Evolutionary conservation across 2,797 vertebrate genomes (phyloP), one percentile per base, ranked within the genome.

Genomic region (Peromyscus eremicus): DNA sequence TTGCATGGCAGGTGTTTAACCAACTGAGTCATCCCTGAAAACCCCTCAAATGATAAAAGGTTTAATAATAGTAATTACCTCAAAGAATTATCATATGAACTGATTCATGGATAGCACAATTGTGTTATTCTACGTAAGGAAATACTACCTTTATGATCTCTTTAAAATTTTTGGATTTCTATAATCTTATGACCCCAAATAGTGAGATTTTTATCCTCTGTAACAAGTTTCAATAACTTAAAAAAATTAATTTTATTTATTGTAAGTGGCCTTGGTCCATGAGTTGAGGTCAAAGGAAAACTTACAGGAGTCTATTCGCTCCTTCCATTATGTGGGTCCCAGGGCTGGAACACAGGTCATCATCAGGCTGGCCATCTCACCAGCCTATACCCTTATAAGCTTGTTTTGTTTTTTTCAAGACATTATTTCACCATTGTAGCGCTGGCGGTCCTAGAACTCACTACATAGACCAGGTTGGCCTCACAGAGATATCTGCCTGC

Each of bases 191-290:
- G 91, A 97, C 92, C 91, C 79, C 34, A 95, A 73, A 80, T 19
- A 75, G 52, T 92, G 60, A n/a, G 92, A 95, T 76, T 29, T 92
- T 73, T 85, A 40, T 92, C 91, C 95, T 97, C 75, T 97, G 57
- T 97, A 93, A 93, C 29, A 92, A 82, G 64, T 94, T 91, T 93
- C 89, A 97, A 93, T 97, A 88, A 91, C 21, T n/a, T 70, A n/a
- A 70, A 70, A n/a, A 66, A 66, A 6, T 32, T 3, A 70, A 85
- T 34, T 7, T 49, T 34, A n/a, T 84, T 84, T 16, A 9, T 70
- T 70, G n/a, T 70, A 70, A 70, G 46, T 52, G 46, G 7, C 46
- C 21, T 37, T 70, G 23, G 21, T 7, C 21, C 46, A 52, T 49
- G 12, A n/a, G 32, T 52, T 68, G 12, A 86, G 32, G 84, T 70